A percentile compares a stretch with the other conserved stretches of the same genome.
phyloP scores from a whole-genome alignment of 1,140 invertebrate genomes.

The Drosophila pallidifrons region DNA sequence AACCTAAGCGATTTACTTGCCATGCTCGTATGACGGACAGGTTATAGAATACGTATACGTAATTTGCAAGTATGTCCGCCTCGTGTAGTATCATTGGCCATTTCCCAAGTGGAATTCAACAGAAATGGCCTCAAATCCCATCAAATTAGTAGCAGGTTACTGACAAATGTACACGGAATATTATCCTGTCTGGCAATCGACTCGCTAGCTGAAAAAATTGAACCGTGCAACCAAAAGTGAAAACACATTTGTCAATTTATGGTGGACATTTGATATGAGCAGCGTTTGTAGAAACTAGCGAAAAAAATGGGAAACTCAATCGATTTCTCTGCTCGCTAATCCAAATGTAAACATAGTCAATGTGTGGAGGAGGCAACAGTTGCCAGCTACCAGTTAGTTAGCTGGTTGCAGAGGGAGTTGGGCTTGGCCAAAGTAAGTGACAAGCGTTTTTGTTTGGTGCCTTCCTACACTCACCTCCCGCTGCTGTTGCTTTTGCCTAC shows the following conservation, averaged over 20 bases:
- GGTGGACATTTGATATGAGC: constrained; percentile 52
- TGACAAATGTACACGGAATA: neutral
- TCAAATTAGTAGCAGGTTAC: constrained; percentile 34
- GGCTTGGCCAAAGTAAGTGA: constrained; percentile 30
- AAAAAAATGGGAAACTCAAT: constrained; percentile 31
- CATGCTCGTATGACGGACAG: neutral
- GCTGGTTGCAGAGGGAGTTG: neutral
- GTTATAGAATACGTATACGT: neutral
- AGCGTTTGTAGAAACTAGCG: constrained; percentile 14
- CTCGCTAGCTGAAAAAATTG: constrained; percentile 18
- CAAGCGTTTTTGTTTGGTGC: constrained; percentile 29
- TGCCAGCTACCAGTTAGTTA: neutral
- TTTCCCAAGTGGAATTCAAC: neutral
- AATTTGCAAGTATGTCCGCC: neutral
- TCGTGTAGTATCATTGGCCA: neutral
- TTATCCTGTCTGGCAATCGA: constrained; percentile 20
- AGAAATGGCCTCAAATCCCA: constrained; percentile 18
- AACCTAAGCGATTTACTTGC: neutral
- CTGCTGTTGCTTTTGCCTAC: neutral
- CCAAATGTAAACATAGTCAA: constrained; percentile 49
- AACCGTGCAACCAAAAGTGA: constrained; percentile 29
- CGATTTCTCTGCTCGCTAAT: constrained; percentile 45
- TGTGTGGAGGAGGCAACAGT: neutral
- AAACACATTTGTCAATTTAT: constrained; percentile 49
- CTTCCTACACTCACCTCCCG: neutral